Evolutionary conservation across 2,113 vertebrate genomes (phyloP).

Genomic region (Melanocharis versteri): DNA sequence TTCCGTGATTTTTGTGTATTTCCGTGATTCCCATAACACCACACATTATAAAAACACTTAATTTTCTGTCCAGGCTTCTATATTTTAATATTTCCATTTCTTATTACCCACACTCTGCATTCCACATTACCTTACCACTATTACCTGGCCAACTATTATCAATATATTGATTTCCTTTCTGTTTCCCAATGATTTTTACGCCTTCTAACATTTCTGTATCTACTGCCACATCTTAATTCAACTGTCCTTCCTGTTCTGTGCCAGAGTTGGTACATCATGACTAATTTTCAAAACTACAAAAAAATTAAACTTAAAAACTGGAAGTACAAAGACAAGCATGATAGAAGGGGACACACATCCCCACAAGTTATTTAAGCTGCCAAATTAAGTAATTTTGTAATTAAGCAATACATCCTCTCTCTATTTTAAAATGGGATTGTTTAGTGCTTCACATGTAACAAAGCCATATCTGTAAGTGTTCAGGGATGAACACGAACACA

Average conservation of each 20-base stretch:
- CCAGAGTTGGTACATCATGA: accelerated
- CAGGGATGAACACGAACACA: background rate
- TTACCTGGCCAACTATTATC: background rate
- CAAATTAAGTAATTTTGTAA: background rate
- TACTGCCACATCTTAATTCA: background rate
- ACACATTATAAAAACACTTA: background rate
- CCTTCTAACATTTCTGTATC: background rate
- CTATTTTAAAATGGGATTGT: background rate
- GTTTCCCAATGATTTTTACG: background rate
- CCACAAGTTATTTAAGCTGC: background rate
- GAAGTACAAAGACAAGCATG: background rate
- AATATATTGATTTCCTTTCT: background rate
- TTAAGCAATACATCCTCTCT: background rate
- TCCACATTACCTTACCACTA: background rate
- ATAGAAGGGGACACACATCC: background rate
- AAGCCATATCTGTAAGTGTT: background rate
- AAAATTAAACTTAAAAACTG: background rate
- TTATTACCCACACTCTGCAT: background rate
- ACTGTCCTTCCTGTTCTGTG: background rate
- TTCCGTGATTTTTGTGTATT: background rate
- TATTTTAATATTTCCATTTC: background rate
- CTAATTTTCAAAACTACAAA: background rate
- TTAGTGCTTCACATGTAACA: background rate
- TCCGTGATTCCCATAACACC: background rate
- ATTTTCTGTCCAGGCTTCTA: background rate